Conservation (phyloP, 2,888 invertebrate species). For the Drosophila affinis region DNA sequence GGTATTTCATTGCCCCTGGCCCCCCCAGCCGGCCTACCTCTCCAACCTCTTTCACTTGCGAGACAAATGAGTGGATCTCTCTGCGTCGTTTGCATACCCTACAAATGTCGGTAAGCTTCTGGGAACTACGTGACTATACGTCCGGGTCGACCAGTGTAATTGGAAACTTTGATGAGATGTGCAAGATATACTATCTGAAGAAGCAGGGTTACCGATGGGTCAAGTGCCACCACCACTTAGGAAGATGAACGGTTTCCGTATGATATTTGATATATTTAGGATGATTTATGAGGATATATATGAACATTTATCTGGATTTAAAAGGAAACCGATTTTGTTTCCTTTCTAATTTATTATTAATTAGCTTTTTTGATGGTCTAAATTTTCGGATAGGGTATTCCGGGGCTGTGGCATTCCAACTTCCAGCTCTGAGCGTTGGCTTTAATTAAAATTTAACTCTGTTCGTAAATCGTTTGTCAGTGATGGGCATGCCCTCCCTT, state of each 20-base stretch:
- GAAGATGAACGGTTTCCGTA: constrained; percentile 40
- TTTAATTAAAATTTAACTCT: constrained; percentile 70
- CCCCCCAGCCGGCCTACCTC: neutral
- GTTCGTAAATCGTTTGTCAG: constrained; percentile 51
- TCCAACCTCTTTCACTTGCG: neutral
- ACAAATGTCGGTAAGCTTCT: constrained; percentile 9
- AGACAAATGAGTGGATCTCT: constrained; percentile 22
- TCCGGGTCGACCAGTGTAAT: constrained; percentile 21
- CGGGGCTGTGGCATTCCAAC: neutral
- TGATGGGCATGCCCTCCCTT: constrained; percentile 23
- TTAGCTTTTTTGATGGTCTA: neutral
- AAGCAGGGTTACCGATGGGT: constrained; percentile 29
- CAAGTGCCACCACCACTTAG: constrained; percentile 38
- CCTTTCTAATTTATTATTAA: constrained; percentile 8
- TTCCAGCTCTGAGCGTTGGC: constrained; percentile 7
- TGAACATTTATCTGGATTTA: constrained; percentile 4
- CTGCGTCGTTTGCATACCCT: constrained; percentile 44
- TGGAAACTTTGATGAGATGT: constrained; percentile 22
- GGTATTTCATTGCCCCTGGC: neutral
- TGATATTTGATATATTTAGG: constrained; percentile 20
- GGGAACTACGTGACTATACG: constrained; percentile 36
- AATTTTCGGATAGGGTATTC: constrained; percentile 10
- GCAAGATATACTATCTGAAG: constrained; percentile 17
- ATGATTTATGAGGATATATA: constrained; percentile 22
- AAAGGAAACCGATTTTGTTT: neutral